Percentiles rank a stretch among this genome's conserved stretches.
Conservation (phyloP, 2,888 invertebrate species). For the Eilema caniola region DNA sequence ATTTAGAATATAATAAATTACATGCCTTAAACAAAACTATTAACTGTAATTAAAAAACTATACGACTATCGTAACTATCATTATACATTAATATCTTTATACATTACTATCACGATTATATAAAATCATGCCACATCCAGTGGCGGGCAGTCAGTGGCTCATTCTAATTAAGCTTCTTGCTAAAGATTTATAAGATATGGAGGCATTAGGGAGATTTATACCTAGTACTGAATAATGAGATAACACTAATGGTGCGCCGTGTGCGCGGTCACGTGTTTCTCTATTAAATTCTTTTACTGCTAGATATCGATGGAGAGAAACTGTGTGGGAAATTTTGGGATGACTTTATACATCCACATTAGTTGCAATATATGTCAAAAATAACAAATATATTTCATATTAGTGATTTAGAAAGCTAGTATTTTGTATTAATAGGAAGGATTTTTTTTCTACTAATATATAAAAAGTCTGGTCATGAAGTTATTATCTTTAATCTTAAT, state of each 20-base stretch:
- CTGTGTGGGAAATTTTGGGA: not conserved
- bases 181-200: slow-evolving; percentile 84
- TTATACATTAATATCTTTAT: not conserved
- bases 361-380: not conserved
- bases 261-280: slow-evolving; percentile 40
- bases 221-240: slow-evolving; percentile 80
- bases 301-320: not conserved
- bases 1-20: not conserved
- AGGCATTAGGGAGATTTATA: slow-evolving; percentile 84
- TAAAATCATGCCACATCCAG: slow-evolving; percentile 49
- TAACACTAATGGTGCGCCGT: slow-evolving; percentile 73
- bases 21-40: not conserved
- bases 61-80: not conserved
- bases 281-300: slow-evolving; percentile 29
- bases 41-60: not conserved
- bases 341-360: not conserved
- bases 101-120: slow-evolving; percentile 2
- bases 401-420: not conserved
- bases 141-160: slow-evolving; percentile 47
- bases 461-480: too few species aligned
- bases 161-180: slow-evolving; percentile 82
- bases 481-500: too few species aligned
- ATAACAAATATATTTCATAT: not conserved
- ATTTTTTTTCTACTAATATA: too few species aligned
- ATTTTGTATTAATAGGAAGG: not conserved